Percentiles rank a stretch among this genome's conserved stretches.
These are phyloP conservation scores for Notothenia rossii DNA, from an alignment of 2,113 vertebrate genomes.

Conservation along the genomic window DNA sequence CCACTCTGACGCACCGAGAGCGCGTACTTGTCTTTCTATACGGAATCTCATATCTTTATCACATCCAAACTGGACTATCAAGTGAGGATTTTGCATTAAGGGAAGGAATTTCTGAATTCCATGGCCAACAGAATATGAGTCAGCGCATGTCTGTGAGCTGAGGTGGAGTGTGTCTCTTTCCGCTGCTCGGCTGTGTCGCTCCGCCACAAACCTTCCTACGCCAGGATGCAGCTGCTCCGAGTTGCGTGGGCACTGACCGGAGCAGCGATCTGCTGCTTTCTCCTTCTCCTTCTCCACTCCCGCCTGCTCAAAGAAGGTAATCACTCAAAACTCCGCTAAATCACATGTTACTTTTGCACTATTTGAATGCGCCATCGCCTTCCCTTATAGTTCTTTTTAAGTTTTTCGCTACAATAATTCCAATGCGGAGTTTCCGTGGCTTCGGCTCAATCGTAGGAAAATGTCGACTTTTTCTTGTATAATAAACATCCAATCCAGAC, in stretches of 20 bases:
- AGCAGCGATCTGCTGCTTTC: slow-evolving; percentile 96
- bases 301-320: slow-evolving; percentile 98
- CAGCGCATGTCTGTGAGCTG: slow-evolving; percentile 73
- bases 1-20: slow-evolving; percentile 69
- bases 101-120: slow-evolving; percentile 33
- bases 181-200: slow-evolving; percentile 86
- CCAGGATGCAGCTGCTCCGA: slow-evolving; percentile 97
- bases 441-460: background rate
- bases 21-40: slow-evolving; percentile 12
- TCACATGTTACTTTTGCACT: background rate
- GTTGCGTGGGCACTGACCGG: slow-evolving; percentile 96
- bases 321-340: slow-evolving; percentile 33
- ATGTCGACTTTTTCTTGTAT: background rate
- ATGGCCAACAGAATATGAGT: slow-evolving; percentile 59
- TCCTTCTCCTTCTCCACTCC: slow-evolving; percentile 94
- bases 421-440: background rate
- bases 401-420: slow-evolving; percentile 40
- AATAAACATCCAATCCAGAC: background rate
- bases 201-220: slow-evolving; percentile 73
- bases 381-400: slow-evolving; percentile 13
- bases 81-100: slow-evolving; percentile 42
- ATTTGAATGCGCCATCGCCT: background rate
- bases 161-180: slow-evolving; percentile 76
- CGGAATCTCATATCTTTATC: slow-evolving; percentile 34
- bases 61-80: slow-evolving; percentile 57